These are phyloP conservation scores for Prietella phreatophila DNA, from an alignment of 2,113 vertebrate genomes.

Conservation along the genomic window DNA sequence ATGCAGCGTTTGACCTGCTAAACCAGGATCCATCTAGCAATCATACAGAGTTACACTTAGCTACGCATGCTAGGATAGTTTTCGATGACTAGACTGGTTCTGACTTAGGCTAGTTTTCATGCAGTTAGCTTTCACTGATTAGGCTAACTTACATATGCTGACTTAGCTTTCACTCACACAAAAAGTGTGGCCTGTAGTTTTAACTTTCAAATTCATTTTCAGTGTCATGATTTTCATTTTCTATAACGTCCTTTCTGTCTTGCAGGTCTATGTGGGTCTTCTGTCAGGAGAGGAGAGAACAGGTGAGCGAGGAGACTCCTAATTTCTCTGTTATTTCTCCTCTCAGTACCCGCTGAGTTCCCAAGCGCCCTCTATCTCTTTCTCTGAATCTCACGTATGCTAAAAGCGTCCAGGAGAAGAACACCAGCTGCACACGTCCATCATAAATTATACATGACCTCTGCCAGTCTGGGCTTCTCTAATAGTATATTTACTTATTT, in stretches of 20 bases:
- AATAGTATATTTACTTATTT: too few relatives aligned
- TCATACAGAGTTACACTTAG: neutral
- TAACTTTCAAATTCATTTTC: too few relatives aligned
- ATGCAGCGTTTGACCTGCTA: neutral
- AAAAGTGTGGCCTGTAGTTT: too few relatives aligned
- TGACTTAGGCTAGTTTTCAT: neutral
- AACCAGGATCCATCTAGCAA: neutral
- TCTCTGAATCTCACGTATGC: neutral
- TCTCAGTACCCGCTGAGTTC: neutral
- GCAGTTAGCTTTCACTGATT: neutral
- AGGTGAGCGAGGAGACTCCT: neutral
- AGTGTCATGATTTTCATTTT: too few relatives aligned
- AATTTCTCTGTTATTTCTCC: neutral
- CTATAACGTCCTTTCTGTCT: neutral
- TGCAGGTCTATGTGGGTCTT: neutral
- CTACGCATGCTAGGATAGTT: neutral
- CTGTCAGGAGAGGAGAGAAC: neutral
- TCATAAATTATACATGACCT: neutral
- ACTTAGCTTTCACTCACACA: too few relatives aligned
- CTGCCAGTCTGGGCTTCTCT: neutral
- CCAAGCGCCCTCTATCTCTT: neutral
- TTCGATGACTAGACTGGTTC: neutral
- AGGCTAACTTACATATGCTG: neutral
- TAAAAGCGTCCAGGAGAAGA: neutral
- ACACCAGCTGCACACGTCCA: neutral